These are phyloP conservation scores for Alces alces DNA, from an alignment of 2,113 vertebrate genomes.

Conservation along the genomic window DNA sequence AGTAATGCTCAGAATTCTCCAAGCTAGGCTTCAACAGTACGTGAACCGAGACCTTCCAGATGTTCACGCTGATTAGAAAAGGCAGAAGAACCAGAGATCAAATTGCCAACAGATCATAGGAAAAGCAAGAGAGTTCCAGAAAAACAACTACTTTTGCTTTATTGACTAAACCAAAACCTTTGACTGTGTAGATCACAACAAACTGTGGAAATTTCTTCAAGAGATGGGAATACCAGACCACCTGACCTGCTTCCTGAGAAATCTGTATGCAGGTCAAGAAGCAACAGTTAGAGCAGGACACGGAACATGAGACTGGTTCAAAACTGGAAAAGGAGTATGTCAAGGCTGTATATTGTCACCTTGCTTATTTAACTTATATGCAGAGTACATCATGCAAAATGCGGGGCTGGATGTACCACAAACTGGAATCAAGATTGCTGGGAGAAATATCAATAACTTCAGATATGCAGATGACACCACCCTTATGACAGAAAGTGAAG, in stretches of 20 bases:
- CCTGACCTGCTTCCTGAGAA: neutral
- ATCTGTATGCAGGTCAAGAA: neutral
- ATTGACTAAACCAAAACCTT: neutral
- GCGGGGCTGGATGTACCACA: neutral
- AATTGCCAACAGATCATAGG: neutral
- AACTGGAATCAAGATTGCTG: neutral
- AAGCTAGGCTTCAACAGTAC: neutral
- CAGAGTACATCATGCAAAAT: neutral
- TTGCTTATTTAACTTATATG: neutral
- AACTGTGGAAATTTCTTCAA: neutral
- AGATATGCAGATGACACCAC: neutral
- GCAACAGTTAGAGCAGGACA: neutral
- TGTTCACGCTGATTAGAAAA: neutral
- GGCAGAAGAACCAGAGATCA: neutral
- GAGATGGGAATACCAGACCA: neutral
- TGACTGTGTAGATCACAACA: neutral
- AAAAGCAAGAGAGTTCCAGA: neutral
- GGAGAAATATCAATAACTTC: neutral
- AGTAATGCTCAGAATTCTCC: neutral
- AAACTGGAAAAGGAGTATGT: neutral
- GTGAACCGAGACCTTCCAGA: neutral
- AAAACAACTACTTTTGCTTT: neutral
- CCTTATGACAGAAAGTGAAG: neutral
- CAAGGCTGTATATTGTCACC: neutral
- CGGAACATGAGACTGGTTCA: neutral